Conservation (phyloP, 2,113 vertebrate genomes). For the Gasterosteus aculeatus region DNA sequence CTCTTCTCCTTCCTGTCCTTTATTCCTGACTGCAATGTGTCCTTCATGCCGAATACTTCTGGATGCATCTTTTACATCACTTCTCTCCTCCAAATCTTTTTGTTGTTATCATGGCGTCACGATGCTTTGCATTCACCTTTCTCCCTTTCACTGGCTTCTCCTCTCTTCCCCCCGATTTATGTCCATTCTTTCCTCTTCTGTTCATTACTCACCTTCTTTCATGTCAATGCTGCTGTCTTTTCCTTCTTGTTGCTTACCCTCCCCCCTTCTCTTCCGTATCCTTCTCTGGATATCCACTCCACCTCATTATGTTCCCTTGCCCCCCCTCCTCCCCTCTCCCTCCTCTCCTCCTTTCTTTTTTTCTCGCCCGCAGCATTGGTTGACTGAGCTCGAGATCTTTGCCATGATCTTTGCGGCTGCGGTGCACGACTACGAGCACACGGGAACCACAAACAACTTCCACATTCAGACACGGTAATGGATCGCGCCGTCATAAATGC, state of each 20-base stretch:
- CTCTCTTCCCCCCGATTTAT: slow-evolving; percentile 52
- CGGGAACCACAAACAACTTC: slow-evolving; percentile 99
- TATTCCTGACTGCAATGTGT: slow-evolving; percentile 54
- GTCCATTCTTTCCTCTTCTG: slow-evolving; percentile 45
- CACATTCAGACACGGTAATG: slow-evolving; percentile 95
- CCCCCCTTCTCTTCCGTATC: slow-evolving; percentile 5
- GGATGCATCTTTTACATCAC: slow-evolving; percentile 46
- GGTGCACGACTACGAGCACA: slow-evolving; percentile 98
- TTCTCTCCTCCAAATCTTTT: slow-evolving; percentile 28
- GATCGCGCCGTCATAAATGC: slow-evolving; percentile 69
- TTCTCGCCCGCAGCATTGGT: slow-evolving; percentile 88
- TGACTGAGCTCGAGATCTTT: slow-evolving; percentile 98
- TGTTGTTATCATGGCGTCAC: slow-evolving; percentile 19
- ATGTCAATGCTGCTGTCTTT: slow-evolving; percentile 33
- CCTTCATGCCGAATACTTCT: slow-evolving; percentile 36
- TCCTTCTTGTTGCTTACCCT: slow-evolving; percentile 24
- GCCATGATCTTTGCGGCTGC: slow-evolving; percentile 98
- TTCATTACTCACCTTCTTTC: slow-evolving; percentile 40
- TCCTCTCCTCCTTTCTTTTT: not conserved
- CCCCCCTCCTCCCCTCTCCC: too few relatives aligned
- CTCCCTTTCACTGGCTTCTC: slow-evolving; percentile 51
- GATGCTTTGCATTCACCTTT: slow-evolving; percentile 23
- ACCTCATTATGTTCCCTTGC: slow-evolving; percentile 3
- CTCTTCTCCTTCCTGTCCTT: slow-evolving; percentile 45
- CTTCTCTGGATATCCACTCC: slow-evolving; percentile 15